Evolutionary conservation across 2,113 vertebrate species (phyloP), one percentile per base, ranked within the genome.

Genomic region (Sula dactylatra): DNA sequence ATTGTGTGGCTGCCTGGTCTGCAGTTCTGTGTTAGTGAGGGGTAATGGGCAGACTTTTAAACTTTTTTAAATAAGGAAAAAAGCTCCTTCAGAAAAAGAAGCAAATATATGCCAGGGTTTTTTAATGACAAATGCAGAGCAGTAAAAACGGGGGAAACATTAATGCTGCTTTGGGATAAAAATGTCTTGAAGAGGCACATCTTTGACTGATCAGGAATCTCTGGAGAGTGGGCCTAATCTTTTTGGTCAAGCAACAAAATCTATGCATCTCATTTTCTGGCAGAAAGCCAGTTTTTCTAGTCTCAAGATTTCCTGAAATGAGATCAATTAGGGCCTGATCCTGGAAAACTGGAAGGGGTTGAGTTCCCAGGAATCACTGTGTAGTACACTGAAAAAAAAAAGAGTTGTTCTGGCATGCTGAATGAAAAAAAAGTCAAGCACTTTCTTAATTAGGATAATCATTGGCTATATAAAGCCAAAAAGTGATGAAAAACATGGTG

Each of bases 171-270:
- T 95, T 78, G 45, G n/a, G 18, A 91, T 80, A 79, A 79, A 78
- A 16, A 12, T 31, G 16, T 59, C 88, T 80, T 59, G 74, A 89
- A 72, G 54, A 94, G 91, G 77, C 24, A 77, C 81, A 64, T 93
- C 69, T 96, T 96, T 95, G 95, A 90, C 73, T 92, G 91, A 96
- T 96, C 72, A 93, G 62, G 69, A 67, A 82, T 65, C 71, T 96
- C 80, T 88, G 44, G n/a, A 14, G 16, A 55, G 72, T 84, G 10
- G 16, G 47, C 55, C 82, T 93, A 58, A 71, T 84, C 59, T 83
- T 71, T 22, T 86, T 71, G 29, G 59, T 79, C 76, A 59, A 91
- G 88, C 66, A 44, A 38, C 50, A 80, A 96, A 95, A 95, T 42
- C 31, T 77, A 38, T 0, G 7, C 0, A 0, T 90, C 84, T 74